phyloP scores from a whole-genome alignment of 2,888 invertebrate genomes.

The Stenodema calcarata region DNA sequence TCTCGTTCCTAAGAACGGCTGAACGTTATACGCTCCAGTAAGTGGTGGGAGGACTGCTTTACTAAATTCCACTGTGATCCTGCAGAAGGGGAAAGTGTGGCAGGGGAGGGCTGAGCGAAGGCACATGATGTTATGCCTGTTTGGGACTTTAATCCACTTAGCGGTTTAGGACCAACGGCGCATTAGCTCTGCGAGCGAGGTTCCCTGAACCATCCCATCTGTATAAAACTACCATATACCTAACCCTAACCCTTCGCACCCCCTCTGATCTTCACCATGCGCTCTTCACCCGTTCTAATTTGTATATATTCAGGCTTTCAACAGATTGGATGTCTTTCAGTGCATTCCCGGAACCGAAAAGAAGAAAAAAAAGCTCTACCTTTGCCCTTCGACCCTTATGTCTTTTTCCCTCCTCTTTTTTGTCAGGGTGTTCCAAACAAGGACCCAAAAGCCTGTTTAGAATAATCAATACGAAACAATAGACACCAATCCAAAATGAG shows the following conservation, averaged over 20 bases:
- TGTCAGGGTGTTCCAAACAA: background rate
- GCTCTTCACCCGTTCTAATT: conserved; percentile 7
- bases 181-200: conserved; percentile 32
- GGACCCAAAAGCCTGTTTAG: background rate
- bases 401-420: background rate
- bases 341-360: background rate
- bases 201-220: conserved; percentile 17
- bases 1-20: background rate
- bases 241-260: conserved; percentile 20
- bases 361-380: background rate
- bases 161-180: conserved; percentile 27
- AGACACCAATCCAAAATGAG: too few relatives aligned
- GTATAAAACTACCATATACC: conserved; percentile 37
- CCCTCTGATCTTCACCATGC: background rate
- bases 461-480: background rate
- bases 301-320: conserved; percentile 36
- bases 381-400: background rate
- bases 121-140: conserved; percentile 36
- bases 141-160: conserved; percentile 37
- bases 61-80: background rate
- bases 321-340: conserved; percentile 36
- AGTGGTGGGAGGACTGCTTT: background rate
- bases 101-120: background rate
- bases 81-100: background rate
- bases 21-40: background rate